These are phyloP conservation scores for Mystacornis crossleyi DNA, from an alignment of 2,113 vertebrate species.

Conservation along the genomic window DNA sequence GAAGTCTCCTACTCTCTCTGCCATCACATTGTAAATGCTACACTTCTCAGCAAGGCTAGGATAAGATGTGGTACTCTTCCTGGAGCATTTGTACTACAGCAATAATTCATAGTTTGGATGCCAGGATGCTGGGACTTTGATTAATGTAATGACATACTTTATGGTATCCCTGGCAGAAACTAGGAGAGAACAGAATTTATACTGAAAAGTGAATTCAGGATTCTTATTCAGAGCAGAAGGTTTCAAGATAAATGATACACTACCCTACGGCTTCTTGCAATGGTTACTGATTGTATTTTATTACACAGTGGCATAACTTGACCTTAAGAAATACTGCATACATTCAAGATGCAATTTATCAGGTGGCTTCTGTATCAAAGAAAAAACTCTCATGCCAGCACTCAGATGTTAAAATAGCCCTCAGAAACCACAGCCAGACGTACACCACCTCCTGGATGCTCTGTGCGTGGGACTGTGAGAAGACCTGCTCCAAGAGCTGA, in stretches of 20 bases:
- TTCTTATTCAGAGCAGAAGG: slow-evolving; percentile 35
- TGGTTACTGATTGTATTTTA: slow-evolving; percentile 46
- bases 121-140: slow-evolving; percentile 44
- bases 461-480: neutral
- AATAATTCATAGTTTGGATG: slow-evolving; percentile 38
- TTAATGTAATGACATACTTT: slow-evolving; percentile 49
- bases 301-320: slow-evolving; percentile 4
- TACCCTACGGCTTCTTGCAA: neutral
- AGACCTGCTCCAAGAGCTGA: neutral
- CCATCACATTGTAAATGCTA: neutral
- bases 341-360: slow-evolving; percentile 36
- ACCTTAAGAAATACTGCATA: slow-evolving; percentile 49
- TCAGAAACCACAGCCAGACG: neutral
- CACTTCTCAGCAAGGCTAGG: neutral
- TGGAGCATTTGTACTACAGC: slow-evolving; percentile 39
- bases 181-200: slow-evolving; percentile 31
- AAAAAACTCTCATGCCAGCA: neutral
- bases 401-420: neutral
- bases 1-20: neutral
- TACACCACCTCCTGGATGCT: neutral
- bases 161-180: slow-evolving; percentile 48
- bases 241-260: slow-evolving; percentile 41
- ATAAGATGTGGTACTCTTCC: neutral
- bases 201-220: slow-evolving; percentile 30
- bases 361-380: neutral